Evolutionary conservation across 2,113 vertebrate genomes (phyloP), one percentile per base, ranked within the genome.

Genomic region (Brachypteracias leptosomus): DNA sequence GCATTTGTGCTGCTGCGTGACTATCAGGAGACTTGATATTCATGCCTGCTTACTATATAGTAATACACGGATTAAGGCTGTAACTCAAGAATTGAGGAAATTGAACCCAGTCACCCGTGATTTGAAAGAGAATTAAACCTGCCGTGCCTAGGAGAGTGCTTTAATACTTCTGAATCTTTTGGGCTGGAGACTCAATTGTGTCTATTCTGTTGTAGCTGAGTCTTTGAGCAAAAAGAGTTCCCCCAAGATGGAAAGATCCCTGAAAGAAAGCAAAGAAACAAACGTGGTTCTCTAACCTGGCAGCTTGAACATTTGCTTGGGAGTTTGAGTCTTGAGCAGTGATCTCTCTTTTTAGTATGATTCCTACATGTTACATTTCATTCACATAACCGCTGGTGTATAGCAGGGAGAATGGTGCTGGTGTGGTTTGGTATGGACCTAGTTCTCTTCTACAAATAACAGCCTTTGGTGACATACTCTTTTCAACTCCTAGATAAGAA

Each of bases 401-500:
- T 10, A n/a, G 62, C 61, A 51, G 46, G 68, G 42, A 75, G n/a
- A 80, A 25, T 58, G 40, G 3, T 89, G 47, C 29, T 1, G 1
- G 4, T 47, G 68, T 74, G 42, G 16, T 77, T 76, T 90, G n/a
- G 25, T 49, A 21, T 5, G 7, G 16, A 54, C 13, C 10, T 40
- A 29, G 7, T 68, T 61, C 11, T 75, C 13, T 71, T 77, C 16
- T 55, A 5, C 59, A 81, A 89, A n/a, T 25, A 81, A 18, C 33
- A 81, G 16, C 33, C 8, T 85, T 52, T 76, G 38, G 10, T 87
- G 29, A 75, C 63, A 11, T 88, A 65, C 8, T 58, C 68, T 92
- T 79, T 84, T 82, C 79, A 38, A n/a, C 16, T 85, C 62, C 54
- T 89, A 99, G 99, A 99, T 99, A 94, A 98, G 99, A 93, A 99